Evolutionary conservation across 2,113 vertebrate genomes (phyloP).

Genomic region (Charadrius vociferus): DNA sequence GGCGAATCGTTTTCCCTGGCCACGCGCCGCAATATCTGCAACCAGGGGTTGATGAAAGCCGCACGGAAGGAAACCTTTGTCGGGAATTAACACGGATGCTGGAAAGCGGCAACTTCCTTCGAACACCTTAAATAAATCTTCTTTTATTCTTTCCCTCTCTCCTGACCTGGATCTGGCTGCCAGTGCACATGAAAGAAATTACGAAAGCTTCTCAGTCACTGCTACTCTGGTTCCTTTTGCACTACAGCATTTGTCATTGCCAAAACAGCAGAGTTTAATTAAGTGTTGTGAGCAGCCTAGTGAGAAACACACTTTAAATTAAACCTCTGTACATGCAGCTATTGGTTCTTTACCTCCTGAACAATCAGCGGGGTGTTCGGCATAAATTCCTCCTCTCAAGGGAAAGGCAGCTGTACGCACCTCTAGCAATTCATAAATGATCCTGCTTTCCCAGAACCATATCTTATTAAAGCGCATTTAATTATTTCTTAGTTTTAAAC

Average conservation of each 20-base stretch:
- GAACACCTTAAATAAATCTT: constrained; percentile 80
- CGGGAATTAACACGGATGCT: neutral
- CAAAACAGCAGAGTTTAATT: constrained; percentile 99
- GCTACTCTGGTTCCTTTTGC: constrained; percentile 87
- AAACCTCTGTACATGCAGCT: constrained; percentile 93
- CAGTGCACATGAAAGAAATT: constrained; percentile 91
- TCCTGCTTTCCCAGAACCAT: constrained; percentile 80
- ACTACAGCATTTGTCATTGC: constrained; percentile 99
- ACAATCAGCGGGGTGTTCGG: constrained; percentile 92
- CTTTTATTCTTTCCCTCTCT: constrained; percentile 85
- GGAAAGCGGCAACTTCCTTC: constrained; percentile 67
- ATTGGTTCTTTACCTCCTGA: constrained; percentile 97
- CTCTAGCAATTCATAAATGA: constrained; percentile 90
- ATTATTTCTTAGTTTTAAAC: constrained; percentile 87
- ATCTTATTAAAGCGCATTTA: constrained; percentile 87
- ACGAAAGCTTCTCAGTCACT: constrained; percentile 90
- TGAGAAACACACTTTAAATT: constrained; percentile 99
- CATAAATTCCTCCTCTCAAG: constrained; percentile 92
- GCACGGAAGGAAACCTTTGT: neutral
- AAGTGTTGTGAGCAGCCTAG: constrained; percentile 99
- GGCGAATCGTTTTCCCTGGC: neutral
- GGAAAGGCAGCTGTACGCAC: constrained; percentile 82
- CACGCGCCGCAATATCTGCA: rapidly evolving
- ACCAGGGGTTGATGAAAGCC: neutral
- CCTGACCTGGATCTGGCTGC: constrained; percentile 88